Percentiles rank a stretch among this genome's conserved stretches.
These are phyloP conservation scores for Apis cerana DNA, from an alignment of 1,140 invertebrate genomes.

Conservation along the genomic window DNA sequence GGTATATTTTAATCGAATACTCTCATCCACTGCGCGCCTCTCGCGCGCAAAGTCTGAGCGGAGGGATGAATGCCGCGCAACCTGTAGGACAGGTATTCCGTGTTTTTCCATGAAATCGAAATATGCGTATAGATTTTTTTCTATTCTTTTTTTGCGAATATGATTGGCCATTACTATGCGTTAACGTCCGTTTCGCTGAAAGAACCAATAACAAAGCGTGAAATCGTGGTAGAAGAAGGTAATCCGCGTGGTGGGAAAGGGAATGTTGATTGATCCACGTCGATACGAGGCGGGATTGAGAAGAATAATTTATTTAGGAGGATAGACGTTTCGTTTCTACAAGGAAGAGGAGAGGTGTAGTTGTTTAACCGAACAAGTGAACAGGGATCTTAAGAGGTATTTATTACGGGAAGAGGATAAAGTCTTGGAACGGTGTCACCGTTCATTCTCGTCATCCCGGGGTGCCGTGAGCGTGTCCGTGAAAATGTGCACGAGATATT, in stretches of 20 bases:
- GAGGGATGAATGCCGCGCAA: not conserved
- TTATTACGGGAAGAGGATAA: constrained; percentile 27
- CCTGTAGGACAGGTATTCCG: not conserved
- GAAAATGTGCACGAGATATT: constrained; percentile 40
- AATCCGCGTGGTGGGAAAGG: not conserved
- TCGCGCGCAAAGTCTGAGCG: not conserved
- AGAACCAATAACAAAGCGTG: constrained; percentile 4
- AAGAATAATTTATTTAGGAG: not conserved
- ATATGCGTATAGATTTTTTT: not conserved
- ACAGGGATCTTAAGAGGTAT: constrained; percentile 18
- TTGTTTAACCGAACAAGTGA: not conserved
- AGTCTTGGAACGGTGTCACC: not conserved
- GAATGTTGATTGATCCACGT: too few relatives aligned
- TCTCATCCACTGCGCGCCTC: not conserved
- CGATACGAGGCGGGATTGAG: not conserved
- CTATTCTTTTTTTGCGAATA: not conserved
- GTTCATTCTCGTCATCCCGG: constrained; percentile 25
- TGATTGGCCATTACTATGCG: not conserved
- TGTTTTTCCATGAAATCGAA: constrained; percentile 1
- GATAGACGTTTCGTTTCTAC: not conserved
- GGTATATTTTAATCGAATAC: constrained; percentile 19
- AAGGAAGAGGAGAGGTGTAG: not conserved
- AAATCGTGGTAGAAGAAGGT: not conserved
- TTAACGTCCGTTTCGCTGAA: not conserved
- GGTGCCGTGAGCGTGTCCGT: constrained; percentile 37